phyloP scores from a whole-genome alignment of 2,797 vertebrate species.

The Danio choprae region DNA sequence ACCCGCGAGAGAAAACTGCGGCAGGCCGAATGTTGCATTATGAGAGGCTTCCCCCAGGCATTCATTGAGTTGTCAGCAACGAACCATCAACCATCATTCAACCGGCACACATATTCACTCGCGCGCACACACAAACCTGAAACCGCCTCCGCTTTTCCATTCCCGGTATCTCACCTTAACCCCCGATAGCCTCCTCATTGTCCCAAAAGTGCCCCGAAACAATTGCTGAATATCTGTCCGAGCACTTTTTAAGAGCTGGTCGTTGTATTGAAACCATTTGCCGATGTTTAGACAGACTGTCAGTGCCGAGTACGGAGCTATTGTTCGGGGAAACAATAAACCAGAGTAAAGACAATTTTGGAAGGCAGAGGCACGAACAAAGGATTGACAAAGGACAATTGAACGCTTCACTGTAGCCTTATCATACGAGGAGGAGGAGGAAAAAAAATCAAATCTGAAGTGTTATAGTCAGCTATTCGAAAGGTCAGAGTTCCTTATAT shows the following conservation, averaged over 20 bases:
- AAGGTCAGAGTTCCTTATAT: constrained; percentile 78
- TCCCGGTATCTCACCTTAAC: constrained; percentile 50
- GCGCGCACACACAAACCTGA: constrained; percentile 22
- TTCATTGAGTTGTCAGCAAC: constrained; percentile 72
- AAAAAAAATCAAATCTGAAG: constrained; percentile 71
- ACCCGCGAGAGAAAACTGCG: constrained; percentile 74
- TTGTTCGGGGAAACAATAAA: constrained; percentile 51
- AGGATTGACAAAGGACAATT: constrained; percentile 46
- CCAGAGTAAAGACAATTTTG: constrained; percentile 42
- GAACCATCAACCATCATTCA: constrained; percentile 61
- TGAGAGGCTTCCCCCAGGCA: constrained; percentile 69
- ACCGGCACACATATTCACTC: constrained; percentile 23
- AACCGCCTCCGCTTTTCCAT: constrained; percentile 39
- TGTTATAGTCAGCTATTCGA: constrained; percentile 75
- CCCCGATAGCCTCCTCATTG: constrained; percentile 39
- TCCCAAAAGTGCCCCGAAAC: constrained; percentile 41
- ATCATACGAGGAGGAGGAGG: constrained; percentile 59
- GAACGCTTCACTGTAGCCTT: constrained; percentile 62
- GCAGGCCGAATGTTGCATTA: constrained; percentile 72
- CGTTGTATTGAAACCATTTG: constrained; percentile 37
- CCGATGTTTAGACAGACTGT: constrained; percentile 34
- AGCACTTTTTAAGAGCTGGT: constrained; percentile 32
- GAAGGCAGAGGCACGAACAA: constrained; percentile 26
- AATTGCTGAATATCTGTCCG: constrained; percentile 26
- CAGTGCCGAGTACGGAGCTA: constrained; percentile 24